phyloP scores from a whole-genome alignment of 2,797 vertebrate species.

The Melanotaenia maccullochi region DNA sequence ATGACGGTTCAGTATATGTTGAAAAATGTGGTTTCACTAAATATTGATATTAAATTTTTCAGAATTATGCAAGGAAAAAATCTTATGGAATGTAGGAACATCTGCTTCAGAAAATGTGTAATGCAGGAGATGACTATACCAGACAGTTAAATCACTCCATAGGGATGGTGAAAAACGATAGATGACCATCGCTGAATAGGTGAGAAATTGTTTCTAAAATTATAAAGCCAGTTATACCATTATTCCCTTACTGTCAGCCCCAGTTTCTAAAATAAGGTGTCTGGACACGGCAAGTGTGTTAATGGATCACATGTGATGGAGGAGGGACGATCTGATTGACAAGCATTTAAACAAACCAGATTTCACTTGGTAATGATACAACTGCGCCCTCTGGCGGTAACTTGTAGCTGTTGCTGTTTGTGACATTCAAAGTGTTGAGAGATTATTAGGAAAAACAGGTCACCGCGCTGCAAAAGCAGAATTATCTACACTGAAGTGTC shows the following conservation, averaged over 20 bases:
- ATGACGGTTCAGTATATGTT: too few relatives aligned
- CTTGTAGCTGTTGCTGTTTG: background rate
- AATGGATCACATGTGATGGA: slow-evolving; percentile 22
- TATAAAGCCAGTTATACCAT: background rate
- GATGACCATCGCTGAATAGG: too few relatives aligned
- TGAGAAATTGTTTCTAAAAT: background rate
- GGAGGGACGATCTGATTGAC: slow-evolving; percentile 37
- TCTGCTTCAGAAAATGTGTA: too few relatives aligned
- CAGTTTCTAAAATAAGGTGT: background rate
- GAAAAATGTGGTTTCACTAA: too few relatives aligned
- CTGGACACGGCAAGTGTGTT: slow-evolving; percentile 38
- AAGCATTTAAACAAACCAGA: slow-evolving; percentile 13
- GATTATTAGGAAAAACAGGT: background rate
- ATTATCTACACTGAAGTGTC: background rate
- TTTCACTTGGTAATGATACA: fast-evolving
- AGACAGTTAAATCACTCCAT: too few relatives aligned
- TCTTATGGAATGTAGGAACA: too few relatives aligned
- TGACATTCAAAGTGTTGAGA: background rate
- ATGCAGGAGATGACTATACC: too few relatives aligned
- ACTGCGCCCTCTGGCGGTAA: slow-evolving; percentile 26
- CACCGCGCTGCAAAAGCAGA: background rate
- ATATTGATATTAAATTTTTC: too few relatives aligned
- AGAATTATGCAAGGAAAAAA: too few relatives aligned
- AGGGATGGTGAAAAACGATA: too few relatives aligned
- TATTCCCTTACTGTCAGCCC: background rate